phyloP scores from a whole-genome alignment of 2,888 invertebrate species.

The Galeruca laticollis region DNA sequence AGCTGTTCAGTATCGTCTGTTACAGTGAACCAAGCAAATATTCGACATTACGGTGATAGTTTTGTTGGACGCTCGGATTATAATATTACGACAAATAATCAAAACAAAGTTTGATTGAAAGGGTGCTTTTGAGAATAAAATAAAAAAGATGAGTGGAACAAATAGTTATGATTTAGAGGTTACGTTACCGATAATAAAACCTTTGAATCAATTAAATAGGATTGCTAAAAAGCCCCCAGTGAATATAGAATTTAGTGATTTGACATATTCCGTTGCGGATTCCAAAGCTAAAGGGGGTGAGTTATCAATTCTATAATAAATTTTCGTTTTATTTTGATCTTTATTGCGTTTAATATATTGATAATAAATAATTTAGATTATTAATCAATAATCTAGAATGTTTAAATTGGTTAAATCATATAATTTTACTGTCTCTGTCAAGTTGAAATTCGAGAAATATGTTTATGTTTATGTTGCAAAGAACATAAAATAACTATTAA shows the following conservation, averaged over 20 bases:
- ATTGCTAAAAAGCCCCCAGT: slow-evolving; percentile 71
- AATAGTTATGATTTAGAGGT: neutral
- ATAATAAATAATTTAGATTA: too few species aligned
- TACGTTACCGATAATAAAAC: slow-evolving; percentile 29
- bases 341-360: too few species aligned
- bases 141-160: slow-evolving; percentile 14
- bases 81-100: too few species aligned
- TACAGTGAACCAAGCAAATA: neutral
- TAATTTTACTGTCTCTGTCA: too few species aligned
- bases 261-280: slow-evolving; percentile 70
- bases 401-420: too few species aligned
- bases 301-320: slow-evolving; percentile 30
- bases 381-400: too few species aligned
- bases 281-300: slow-evolving; percentile 53
- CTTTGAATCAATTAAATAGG: slow-evolving; percentile 53
- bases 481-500: too few species aligned
- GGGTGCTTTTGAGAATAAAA: neutral
- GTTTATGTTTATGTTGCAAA: too few species aligned
- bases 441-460: too few species aligned
- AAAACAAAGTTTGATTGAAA: too few species aligned
- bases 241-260: slow-evolving; percentile 72
- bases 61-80: too few species aligned
- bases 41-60: too few species aligned
- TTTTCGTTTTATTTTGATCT: neutral
- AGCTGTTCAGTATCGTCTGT: neutral